phyloP scores from a whole-genome alignment of 2,888 invertebrate species.

The Acholoe squamosa region DNA sequence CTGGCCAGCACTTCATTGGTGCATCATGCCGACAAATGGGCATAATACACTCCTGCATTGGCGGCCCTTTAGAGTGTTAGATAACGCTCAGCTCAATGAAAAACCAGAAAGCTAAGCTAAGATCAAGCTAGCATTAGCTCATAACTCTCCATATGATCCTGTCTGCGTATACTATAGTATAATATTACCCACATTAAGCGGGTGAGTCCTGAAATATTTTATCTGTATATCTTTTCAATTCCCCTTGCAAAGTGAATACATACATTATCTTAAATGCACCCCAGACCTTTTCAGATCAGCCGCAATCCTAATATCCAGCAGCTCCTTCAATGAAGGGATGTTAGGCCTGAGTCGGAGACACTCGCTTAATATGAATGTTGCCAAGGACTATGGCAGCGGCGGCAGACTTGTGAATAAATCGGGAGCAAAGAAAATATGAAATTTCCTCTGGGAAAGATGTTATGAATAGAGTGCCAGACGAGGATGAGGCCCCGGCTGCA shows the following conservation, averaged over 20 bases:
- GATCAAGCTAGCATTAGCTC: constrained; percentile 11
- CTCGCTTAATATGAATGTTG: neutral
- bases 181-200: neutral
- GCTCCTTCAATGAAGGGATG: no score
- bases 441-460: constrained; percentile 50
- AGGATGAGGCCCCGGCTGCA: neutral
- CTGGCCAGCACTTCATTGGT: no score
- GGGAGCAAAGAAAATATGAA: constrained; percentile 38
- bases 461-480: constrained; percentile 46
- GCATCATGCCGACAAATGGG: no score
- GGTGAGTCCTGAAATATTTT: neutral
- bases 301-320: no score
- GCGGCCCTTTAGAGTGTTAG: no score
- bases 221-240: neutral
- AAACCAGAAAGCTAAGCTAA: constrained; percentile 28
- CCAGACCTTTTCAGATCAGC: neutral
- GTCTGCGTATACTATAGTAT: neutral
- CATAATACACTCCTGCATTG: no score
- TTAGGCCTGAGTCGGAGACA: no score
- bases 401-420: constrained; percentile 37
- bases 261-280: neutral
- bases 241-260: neutral
- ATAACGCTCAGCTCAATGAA: neutral
- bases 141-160: neutral
- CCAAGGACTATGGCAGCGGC: neutral